These are phyloP conservation scores for Luperina testacea DNA, from an alignment of 2,888 invertebrate species.

Conservation along the genomic window DNA sequence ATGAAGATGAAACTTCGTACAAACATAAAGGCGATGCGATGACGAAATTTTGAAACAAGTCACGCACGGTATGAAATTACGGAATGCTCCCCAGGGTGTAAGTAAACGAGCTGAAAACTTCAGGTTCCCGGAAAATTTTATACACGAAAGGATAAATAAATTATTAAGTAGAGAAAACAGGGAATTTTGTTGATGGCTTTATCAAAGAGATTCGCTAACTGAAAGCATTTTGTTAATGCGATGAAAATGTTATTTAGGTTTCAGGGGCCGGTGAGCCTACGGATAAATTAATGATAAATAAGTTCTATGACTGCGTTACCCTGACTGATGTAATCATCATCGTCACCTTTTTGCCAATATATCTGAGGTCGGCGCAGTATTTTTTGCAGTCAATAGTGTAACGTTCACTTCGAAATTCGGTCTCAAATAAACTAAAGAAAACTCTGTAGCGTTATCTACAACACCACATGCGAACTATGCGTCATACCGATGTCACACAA, in stretches of 20 bases:
- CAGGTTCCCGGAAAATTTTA: conserved; percentile 58
- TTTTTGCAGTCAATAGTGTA: neutral
- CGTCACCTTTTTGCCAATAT: neutral
- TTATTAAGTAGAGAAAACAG: conserved; percentile 58
- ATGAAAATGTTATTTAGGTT: conserved; percentile 15
- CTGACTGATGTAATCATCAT: neutral
- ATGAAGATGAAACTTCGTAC: conserved; percentile 37
- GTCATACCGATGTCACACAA: too few relatives aligned
- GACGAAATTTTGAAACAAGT: conserved; percentile 64
- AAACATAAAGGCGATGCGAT: conserved; percentile 33
- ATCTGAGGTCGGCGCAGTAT: neutral
- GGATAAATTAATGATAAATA: neutral
- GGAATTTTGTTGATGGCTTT: conserved; percentile 45
- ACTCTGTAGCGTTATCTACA: too few relatives aligned
- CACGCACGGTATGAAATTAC: conserved; percentile 68
- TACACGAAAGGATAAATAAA: conserved; percentile 66
- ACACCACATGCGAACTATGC: too few relatives aligned
- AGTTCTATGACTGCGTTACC: too few relatives aligned
- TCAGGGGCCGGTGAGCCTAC: neutral
- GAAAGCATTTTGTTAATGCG: conserved; percentile 9
- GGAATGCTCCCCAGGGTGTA: conserved; percentile 59
- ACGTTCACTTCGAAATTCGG: neutral
- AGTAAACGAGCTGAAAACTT: conserved; percentile 65
- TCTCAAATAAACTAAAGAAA: too few relatives aligned
- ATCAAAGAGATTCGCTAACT: conserved; percentile 16